phyloP scores from a whole-genome alignment of 2,113 vertebrate species.

The Chamaetylas fuelleborni region DNA sequence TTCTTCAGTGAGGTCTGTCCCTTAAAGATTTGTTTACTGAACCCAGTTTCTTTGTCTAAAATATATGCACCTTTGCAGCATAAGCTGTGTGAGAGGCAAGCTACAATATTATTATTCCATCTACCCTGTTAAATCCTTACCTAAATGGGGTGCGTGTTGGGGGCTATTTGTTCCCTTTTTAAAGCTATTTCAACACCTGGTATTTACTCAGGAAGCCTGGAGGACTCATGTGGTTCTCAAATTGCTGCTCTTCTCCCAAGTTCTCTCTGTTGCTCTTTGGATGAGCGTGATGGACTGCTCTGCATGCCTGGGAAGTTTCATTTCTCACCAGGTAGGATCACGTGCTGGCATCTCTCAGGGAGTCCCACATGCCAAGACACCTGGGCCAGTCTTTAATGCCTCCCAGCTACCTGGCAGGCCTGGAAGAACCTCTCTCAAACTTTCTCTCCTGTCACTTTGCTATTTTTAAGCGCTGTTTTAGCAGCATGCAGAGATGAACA shows the following conservation, averaged over 20 bases:
- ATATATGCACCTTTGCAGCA: not conserved
- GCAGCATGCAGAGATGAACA: not conserved
- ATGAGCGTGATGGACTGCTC: not conserved
- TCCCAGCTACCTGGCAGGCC: not conserved
- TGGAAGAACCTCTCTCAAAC: not conserved
- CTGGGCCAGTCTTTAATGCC: not conserved
- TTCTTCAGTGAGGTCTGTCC: not conserved
- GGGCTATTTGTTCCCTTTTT: not conserved
- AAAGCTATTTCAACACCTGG: conserved; percentile 22
- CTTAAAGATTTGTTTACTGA: not conserved
- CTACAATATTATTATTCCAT: not conserved
- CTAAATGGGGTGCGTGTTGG: not conserved
- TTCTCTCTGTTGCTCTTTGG: not conserved
- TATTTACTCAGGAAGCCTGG: not conserved
- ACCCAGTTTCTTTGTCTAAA: not conserved
- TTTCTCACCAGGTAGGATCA: not conserved
- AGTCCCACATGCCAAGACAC: conserved; percentile 9
- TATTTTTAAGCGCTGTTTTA: not conserved
- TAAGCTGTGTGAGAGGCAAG: not conserved
- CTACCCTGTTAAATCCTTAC: not conserved
- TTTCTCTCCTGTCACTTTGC: not conserved
- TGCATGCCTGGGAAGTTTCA: not conserved
- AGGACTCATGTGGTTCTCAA: not conserved
- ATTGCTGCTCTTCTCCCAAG: not conserved
- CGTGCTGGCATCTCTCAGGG: not conserved